Evolutionary conservation across 2,797 vertebrate genomes (phyloP).

Genomic region (Pangasius larnaudii): DNA sequence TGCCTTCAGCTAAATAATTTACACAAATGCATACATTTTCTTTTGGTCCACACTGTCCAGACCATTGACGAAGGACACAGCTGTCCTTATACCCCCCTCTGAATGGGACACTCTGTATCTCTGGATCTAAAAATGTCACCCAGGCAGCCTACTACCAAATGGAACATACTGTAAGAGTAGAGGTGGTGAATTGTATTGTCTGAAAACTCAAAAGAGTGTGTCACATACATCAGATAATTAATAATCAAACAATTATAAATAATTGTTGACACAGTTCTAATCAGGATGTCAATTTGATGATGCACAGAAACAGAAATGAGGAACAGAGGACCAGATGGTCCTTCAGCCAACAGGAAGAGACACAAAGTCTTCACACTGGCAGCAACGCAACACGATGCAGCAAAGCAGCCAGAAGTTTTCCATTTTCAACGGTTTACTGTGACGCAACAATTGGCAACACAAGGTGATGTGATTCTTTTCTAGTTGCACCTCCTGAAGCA

Average conservation of each 20-base stretch:
- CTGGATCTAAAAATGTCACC: background rate
- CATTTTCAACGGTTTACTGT: background rate
- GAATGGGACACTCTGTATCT: background rate
- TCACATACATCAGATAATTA: background rate
- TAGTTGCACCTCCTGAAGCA: background rate
- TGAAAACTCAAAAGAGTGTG: background rate
- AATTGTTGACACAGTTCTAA: background rate
- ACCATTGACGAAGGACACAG: background rate
- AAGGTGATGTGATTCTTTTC: background rate
- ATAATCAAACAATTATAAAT: no score
- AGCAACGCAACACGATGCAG: background rate
- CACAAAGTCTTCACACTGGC: background rate
- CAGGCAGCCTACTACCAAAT: background rate
- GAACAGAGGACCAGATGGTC: slow-evolving; percentile 15
- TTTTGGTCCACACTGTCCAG: background rate
- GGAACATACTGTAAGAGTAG: background rate
- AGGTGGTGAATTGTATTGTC: background rate
- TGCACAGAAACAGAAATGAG: background rate
- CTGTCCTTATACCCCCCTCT: background rate
- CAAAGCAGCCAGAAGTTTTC: background rate
- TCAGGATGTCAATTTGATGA: background rate
- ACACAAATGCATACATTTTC: background rate
- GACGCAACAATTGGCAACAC: slow-evolving; percentile 5
- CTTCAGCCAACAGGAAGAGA: slow-evolving; percentile 21
- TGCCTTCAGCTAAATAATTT: background rate